Evolutionary conservation across 1,140 invertebrate genomes (phyloP), one percentile per base, ranked within the genome.

Genomic region (Pteromalus puparum): DNA sequence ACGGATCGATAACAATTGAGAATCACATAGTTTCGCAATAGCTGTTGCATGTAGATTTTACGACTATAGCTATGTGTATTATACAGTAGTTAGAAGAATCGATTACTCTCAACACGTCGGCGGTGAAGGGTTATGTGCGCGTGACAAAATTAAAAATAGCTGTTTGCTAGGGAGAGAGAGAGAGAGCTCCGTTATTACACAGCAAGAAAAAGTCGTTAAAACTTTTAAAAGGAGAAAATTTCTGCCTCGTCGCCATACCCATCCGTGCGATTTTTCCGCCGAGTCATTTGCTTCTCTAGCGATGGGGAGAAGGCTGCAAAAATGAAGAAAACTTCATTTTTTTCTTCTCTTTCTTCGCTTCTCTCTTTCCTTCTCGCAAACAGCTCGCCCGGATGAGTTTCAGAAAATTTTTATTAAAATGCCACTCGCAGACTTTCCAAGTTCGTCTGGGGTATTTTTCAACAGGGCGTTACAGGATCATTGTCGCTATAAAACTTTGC

Each of bases 201-300:
- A 21, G 24, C 67, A 30, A 72, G 38, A 81, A 81, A 81, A 81
- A 81, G 70, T 61, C 46, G 21, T 82, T 82, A 61, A 74, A 82
- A 82, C 70, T 74, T 74, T 82, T 34, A 74, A 53, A 10, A 65
- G 46, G 13, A 42, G 68, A 73, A 82, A 53, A 61, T 38, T 26
- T 74, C 10, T 74, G 26, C 38, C 18, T 61, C 53, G 24, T 38
- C n/a, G 46, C 21, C 13, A 73, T 74, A 61, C 26, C 42, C 53
- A 26, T 46, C 48, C 53, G 53, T 61, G 28, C 28, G 30, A 70
- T 74, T 72, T 61, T 82, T 13, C 30, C 34, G 46, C 21, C 61
- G 53, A 82, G 70, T 82, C 70, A 74, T 74, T 74, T 53, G 53
- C 65, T 42, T 38, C 42, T 74, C 42, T 74, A 28, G 28, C 42